Conservation (phyloP, 2,113 vertebrate genomes). For the Cyanocitta stelleri region DNA sequence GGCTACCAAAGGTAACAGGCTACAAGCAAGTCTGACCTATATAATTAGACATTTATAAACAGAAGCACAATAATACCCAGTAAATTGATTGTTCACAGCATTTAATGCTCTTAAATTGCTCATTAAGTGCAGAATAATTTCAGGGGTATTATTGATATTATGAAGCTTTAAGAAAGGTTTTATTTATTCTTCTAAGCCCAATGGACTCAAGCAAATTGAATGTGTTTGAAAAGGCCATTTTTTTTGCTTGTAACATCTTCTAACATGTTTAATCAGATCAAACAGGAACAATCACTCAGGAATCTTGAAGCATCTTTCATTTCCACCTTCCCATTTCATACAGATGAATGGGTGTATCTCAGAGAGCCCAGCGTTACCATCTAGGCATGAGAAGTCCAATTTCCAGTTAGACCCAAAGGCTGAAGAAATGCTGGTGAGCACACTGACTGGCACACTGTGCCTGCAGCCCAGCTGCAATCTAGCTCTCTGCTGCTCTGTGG, state of each 20-base stretch:
- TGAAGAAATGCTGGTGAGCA: neutral
- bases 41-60: conserved; percentile 67
- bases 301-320: neutral
- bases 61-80: conserved; percentile 44
- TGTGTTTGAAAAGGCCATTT: conserved; percentile 53
- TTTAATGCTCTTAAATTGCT: conserved; percentile 67
- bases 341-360: neutral
- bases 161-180: conserved; percentile 60
- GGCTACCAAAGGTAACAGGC: conserved; percentile 28
- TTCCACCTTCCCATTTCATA: neutral
- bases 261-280: conserved; percentile 12
- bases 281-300: neutral
- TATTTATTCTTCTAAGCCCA: conserved; percentile 65
- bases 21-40: conserved; percentile 43
- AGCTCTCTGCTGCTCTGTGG: neutral
- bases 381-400: neutral
- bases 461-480: neutral
- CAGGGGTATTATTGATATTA: conserved; percentile 59
- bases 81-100: conserved; percentile 70
- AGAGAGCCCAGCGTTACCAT: neutral
- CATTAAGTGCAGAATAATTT: conserved; percentile 61
- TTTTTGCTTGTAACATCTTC: conserved; percentile 31
- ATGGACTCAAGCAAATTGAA: conserved; percentile 56
- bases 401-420: neutral
- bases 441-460: neutral